Base-by-base conservation (phyloP, 1,140 invertebrate genomes). In the Sycobia sp. region DNA sequence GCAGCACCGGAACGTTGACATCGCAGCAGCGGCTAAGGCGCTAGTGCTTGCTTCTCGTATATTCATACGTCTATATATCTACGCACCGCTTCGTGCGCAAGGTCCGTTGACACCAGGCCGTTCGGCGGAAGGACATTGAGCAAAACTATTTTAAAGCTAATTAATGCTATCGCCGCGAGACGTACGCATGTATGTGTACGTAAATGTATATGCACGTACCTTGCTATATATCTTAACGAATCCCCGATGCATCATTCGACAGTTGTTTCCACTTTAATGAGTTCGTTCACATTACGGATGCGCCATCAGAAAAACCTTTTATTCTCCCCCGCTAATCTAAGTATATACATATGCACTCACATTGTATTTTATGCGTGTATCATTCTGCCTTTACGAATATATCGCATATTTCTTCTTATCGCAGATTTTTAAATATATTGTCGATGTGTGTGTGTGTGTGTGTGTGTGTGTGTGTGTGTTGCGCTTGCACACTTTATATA, bases 111-210 rank as follows among this genome's bases (percentile, higher is more conserved):
- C 70, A 71, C 62, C 49, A 68, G 57, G 46, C 53, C 62, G 63
- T 71, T 73, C 59, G 70, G 67, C 56, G 59, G 62, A 69, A 67
- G 68, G 68, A 73, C 71, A 66, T n/a, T n/a, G n/a, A 72, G 67
- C 63, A 66, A 68, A 71, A 70, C 71, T 70, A 72, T 75, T n/a
- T 75, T 69, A 71, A 63, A 62, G 68, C 54, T 75, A 71, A 73
- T 75, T 71, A 71, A 70, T 67, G 62, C 68, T 71, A 55, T 58
- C 64, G 55, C 65, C 66, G 55, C 43, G 43, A 55, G 44, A 47
- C 60, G 54, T n/a, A n/a, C n/a, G n/a, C n/a, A n/a, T n/a, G n/a
- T n/a, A n/a, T n/a, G n/a, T n/a, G n/a, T n/a, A n/a, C n/a, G n/a
- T n/a, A n/a, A n/a, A n/a, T n/a, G n/a, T n/a, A n/a, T n/a, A n/a